Base-by-base conservation (phyloP, 2,797 vertebrate genomes). In the Sebastes elongatus region DNA sequence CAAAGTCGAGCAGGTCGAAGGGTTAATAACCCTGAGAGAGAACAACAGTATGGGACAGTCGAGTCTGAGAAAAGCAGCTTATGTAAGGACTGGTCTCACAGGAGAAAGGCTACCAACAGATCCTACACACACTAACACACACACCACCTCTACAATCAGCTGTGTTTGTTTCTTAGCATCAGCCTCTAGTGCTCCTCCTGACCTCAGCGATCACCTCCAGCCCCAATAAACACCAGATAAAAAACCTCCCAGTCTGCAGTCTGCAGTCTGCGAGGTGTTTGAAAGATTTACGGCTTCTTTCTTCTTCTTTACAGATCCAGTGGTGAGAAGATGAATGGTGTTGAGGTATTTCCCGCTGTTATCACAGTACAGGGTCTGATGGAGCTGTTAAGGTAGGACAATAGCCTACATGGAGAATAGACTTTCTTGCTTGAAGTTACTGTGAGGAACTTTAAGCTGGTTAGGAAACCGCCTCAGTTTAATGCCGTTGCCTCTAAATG, bases 51-150 rank as follows among this genome's bases (percentile, higher is more conserved):
- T 78, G 66, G 59, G 82, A 88, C 28, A 49, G 33, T 23, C 13
- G 11, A 85, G 77, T 85, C 83, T 80, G 83, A 91, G 92, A 90
- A 89, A 82, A 90, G 68, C 60, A 35, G 77, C 73, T 87, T 61
- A 83, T 49, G 73, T 72, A 66, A 27, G 49, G 20, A 59, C n/a
- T 22, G 60, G 75, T 88, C 82, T 72, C 81, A 49, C 3, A 78
- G 71, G 77, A 77, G 30, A 68, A 42, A 33, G 42, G 25, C 67
- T 18, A 46, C 64, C 7, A n/a, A 59, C 8, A 62, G 10, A 38
- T 55, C 42, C 14, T 22, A 42, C 7, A 80, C 38, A 38, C 13
- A 70, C 65, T 20, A 20, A 23, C 49, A 52, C 27, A 28, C 27
- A 59, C 57, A 30, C 6, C 4, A 33, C 18, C 13, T 30, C n/a